Evolutionary conservation across 2,888 invertebrate genomes (phyloP), one percentile per base, ranked within the genome.

Genomic region (Chrysotoxum bicinctum): DNA sequence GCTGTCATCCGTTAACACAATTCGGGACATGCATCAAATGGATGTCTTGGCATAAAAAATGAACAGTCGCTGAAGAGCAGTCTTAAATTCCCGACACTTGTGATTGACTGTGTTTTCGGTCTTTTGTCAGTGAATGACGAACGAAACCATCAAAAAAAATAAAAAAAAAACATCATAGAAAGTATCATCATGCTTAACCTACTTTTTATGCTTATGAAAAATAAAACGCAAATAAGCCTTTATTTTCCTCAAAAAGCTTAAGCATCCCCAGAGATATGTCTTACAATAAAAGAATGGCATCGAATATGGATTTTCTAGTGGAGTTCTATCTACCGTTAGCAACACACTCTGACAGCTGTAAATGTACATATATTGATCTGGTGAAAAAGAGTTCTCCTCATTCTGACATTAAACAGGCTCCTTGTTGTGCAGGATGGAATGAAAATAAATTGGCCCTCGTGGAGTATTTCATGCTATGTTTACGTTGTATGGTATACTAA

Each of bases 391-490:
- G 19, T 40, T 54, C 50, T 19, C 56, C 14, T 43, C 43, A 40
- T 19, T 52, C 9, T 45, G 37, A 52, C 52, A 50, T 52, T 43
- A 56, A 52, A 58, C 58, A 32, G 40, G 64, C 56, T 43, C 16
- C 19, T 45, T 50, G 23, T 26, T 50, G 23, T 50, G 7, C 10
- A 19, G 32, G 30, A 16, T n/a, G 74, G 40, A 74, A 83, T 82
- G 77, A 58, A 78, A 83, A 69, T 64, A 70, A 78, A 78, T 83
- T 83, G 78, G 78, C 32, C 73, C 68, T 73, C 19, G 14, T 60
- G 74, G 64, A 69, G 26, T 73, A 69, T 69, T 78, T 69, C 40
- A 69, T 56, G 40, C 26, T 10, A 48, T 69, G 54, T 69, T 73
- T 54, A 68, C 43, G 37, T 72, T 66, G 70, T 70, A 50, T 66